Evolutionary conservation across 2,113 vertebrate genomes (phyloP), one percentile per base, ranked within the genome.

Genomic region (Coptodon rendalli): DNA sequence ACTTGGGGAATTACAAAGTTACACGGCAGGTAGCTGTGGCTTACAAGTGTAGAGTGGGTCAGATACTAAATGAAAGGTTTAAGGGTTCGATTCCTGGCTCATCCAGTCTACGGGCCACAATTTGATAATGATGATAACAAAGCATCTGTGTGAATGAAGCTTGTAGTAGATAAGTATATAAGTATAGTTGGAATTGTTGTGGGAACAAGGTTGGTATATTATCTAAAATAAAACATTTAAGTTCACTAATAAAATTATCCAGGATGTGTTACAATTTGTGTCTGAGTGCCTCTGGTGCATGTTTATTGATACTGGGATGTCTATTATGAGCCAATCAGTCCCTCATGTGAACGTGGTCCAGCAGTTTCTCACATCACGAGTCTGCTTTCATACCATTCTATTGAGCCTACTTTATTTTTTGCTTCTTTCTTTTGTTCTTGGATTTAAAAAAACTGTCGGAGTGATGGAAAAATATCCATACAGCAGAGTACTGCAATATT

Each of bases 361-460:
- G 40, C 8, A 29, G 68, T 48, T 76, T 76, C 40, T 40, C 24
- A 76, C 3, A 0, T 76, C 24, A 76, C 1, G 0, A 45, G 68
- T 48, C 24, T 76, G 9, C 4, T 48, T 50, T 78, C 9, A 29
- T 50, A 50, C 9, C 71, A 29, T 31, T 48, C 43, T 76, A 48
- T 78, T 78, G 9, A 50, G 71, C 71, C 16, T 8, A 31, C 16
- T 29, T 29, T 48, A 76, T 76, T 48, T 76, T 17, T 73, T 45
- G 8, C 22, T 48, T 48, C 68, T 76, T 29, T 45, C 40, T 29
- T 48, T 76, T 45, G 68, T 76, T 76, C 14, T 24, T 76, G 68
- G 14, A 76, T 73, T 56, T 7, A 9, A 34, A 63, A 14, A 61
- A 63, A n/a, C 31, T 12, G 31, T 66, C 12, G 19, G 61, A 38